Evolutionary conservation across 2,113 vertebrate species (phyloP), one percentile per base, ranked within the genome.

Genomic region (Falcunculus frontatus): DNA sequence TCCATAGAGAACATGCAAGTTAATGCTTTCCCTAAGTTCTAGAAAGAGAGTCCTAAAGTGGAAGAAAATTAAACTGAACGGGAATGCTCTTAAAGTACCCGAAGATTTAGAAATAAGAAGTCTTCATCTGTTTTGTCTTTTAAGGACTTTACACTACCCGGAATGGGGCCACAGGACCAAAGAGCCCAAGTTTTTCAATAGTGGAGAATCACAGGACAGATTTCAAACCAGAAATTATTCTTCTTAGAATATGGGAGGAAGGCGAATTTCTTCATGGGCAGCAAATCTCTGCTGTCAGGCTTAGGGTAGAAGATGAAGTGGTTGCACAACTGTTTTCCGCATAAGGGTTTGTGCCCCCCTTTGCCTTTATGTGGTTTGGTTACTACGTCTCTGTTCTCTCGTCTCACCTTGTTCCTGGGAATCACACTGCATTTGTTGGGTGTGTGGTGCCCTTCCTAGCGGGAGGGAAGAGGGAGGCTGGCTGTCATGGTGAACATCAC

Each of bases 191-290:
- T 91, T 87, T 33, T 89, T 85, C 63, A 55, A 2, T 32, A 68
- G n/a, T 46, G 18, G 57, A 79, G 75, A 80, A 33, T 84, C 39
- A 20, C 39, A 90, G 55, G 39, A 88, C 75, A 80, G 25, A n/a
- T 91, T 93, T 91, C 81, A 95, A 44, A n/a, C 37, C 72, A 89
- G 76, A 82, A 94, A 73, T 87, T 72, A 52, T 23, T 84, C 47
- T 91, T 78, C 46, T 15, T 91, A 59, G 77, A 39, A 26, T 89
- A 60, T 50, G 23, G 39, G 75, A 94, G 63, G 79, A 62, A 79
- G n/a, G 53, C 0, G 0, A 47, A 60, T 83, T 89, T 93, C 86
- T 79, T 90, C 87, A 65, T 35, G 59, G 76, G 65, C 65, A 79
- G 73, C 27, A 94, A 79, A 79, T 76, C 60, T 94, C 33, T 88